Conservation (phyloP, 1,140 invertebrate genomes). For the Phymorhynchus buccinoides region DNA sequence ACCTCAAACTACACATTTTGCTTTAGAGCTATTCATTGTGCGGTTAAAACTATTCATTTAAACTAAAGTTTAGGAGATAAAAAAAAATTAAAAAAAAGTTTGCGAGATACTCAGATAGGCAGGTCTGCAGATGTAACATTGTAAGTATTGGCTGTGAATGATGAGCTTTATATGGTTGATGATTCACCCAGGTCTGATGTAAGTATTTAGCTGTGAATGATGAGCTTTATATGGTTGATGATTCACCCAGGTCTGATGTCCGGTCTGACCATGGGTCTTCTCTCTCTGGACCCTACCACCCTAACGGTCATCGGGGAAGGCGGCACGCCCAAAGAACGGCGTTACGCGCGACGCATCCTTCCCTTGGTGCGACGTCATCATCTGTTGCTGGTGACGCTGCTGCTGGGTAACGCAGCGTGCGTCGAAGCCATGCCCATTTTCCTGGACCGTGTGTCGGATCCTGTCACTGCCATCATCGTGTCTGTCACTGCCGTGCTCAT, state of each 20-base stretch:
- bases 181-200: not conserved
- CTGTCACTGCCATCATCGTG: constrained; percentile 67
- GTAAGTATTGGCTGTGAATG: not conserved
- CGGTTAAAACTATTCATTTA: not conserved
- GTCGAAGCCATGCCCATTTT: constrained; percentile 74
- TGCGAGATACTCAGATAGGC: not conserved
- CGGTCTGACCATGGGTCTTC: constrained; percentile 69
- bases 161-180: too few relatives aligned
- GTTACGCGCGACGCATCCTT: constrained; percentile 66
- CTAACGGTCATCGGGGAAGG: constrained; percentile 65
- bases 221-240: too few relatives aligned
- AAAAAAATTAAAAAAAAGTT: not conserved
- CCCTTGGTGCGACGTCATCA: constrained; percentile 69
- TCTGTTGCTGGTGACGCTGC: constrained; percentile 68
- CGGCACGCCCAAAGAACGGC: constrained; percentile 63
- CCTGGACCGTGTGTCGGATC: constrained; percentile 67
- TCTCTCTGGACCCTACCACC: constrained; percentile 68
- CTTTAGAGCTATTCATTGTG: not conserved
- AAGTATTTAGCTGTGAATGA: not conserved
- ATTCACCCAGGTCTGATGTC: constrained; percentile 71
- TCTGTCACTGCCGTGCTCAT: constrained; percentile 71
- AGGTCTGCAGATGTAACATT: not conserved
- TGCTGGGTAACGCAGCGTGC: constrained; percentile 69
- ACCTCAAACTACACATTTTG: too few relatives aligned
- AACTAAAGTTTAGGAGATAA: not conserved